Percentiles rank a stretch among this genome's conserved stretches.
Conservation (phyloP, 2,113 vertebrate species). For the Myodes glareolus region DNA sequence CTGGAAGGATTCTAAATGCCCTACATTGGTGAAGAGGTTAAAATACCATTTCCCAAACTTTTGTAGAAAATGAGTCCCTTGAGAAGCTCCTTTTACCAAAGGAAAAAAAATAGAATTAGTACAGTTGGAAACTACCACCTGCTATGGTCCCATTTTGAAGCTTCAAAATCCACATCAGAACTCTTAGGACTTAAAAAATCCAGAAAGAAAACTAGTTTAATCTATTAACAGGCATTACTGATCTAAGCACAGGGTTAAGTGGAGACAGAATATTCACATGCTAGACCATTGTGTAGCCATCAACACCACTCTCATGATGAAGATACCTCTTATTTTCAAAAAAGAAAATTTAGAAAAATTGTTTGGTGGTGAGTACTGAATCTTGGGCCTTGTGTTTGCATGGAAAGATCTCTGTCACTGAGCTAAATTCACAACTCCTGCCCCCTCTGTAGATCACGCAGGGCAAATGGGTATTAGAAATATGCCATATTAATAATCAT, state of each 20-base stretch:
- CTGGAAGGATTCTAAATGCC: neutral
- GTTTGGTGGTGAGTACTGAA: neutral
- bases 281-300: neutral
- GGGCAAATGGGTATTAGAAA: neutral
- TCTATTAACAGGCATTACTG: neutral
- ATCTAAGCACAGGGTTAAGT: neutral
- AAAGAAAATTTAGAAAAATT: neutral
- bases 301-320: neutral
- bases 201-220: neutral
- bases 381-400: neutral
- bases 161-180: neutral
- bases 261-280: neutral
- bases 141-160: neutral
- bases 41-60: slow-evolving; percentile 56
- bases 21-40: neutral
- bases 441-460: neutral
- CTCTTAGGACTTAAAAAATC: neutral
- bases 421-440: neutral
- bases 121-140: neutral
- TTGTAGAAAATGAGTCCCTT: neutral
- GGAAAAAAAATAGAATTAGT: neutral
- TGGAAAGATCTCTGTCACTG: neutral
- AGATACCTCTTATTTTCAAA: neutral
- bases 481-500: neutral
- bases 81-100: slow-evolving; percentile 5